Evolutionary conservation across 2,797 vertebrate genomes (phyloP).

Genomic region (Clarias pachynema): DNA sequence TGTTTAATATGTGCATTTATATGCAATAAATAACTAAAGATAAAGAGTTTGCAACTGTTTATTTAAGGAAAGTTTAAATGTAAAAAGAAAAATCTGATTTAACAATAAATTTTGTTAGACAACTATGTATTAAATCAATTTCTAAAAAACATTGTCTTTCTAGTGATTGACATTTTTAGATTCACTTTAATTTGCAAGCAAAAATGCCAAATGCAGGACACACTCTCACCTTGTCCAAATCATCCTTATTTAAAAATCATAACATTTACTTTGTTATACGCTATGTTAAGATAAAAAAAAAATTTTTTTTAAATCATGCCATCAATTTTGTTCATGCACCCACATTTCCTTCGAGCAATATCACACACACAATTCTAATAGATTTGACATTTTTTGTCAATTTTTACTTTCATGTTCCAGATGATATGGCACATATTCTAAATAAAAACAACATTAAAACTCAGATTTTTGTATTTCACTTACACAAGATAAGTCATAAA

Average conservation of each 20-base stretch:
- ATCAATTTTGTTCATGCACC: neutral
- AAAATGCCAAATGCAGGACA: neutral
- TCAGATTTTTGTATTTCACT: neutral
- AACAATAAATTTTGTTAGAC: neutral
- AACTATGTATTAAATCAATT: neutral
- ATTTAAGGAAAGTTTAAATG: neutral
- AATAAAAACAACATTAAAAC: neutral
- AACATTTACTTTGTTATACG: neutral
- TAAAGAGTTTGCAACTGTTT: no score
- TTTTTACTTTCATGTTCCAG: neutral
- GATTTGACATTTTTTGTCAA: no score
- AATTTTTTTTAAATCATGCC: neutral
- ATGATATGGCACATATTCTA: neutral
- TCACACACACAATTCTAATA: neutral
- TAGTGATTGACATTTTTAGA: neutral
- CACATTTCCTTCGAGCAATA: neutral
- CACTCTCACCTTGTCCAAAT: neutral
- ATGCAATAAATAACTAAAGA: no score
- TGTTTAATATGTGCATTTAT: no score
- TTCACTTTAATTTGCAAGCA: neutral
- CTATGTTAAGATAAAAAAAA: neutral
- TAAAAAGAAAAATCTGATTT: neutral
- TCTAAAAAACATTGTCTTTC: neutral
- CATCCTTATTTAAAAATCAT: neutral
- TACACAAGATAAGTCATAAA: neutral